Evolutionary conservation across 1,140 invertebrate genomes (phyloP).

Genomic region (Drosophila azteca): DNA sequence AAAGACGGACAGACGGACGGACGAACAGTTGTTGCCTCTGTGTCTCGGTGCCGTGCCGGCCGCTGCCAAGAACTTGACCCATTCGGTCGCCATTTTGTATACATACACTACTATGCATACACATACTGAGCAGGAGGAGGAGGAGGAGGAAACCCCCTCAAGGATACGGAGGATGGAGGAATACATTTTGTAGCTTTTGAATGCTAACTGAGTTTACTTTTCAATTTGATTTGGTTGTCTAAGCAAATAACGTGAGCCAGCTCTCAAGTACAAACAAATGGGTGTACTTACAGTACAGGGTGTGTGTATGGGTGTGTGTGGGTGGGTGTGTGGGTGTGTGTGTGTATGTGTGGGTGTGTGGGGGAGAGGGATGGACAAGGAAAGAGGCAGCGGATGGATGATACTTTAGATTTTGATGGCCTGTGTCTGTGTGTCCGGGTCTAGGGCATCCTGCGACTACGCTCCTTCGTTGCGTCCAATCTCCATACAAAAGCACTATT

Average conservation of each 20-base stretch:
- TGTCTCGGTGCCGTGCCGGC: conserved; percentile 1
- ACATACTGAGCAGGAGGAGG: background rate
- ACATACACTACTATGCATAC: conserved; percentile 5
- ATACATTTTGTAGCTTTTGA: conserved; percentile 73
- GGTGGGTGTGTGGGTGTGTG: background rate
- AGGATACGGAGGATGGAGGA: conserved; percentile 20
- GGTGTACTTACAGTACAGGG: conserved; percentile 39
- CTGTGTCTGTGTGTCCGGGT: conserved; percentile 30
- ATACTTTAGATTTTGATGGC: conserved; percentile 57
- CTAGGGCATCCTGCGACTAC: conserved; percentile 26
- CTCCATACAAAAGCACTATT: conserved; percentile 65
- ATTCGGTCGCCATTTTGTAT: conserved; percentile 28
- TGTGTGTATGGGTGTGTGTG: conserved; percentile 9
- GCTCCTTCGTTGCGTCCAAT: conserved; percentile 19
- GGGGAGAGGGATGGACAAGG: conserved; percentile 1
- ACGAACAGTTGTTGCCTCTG: too few relatives aligned
- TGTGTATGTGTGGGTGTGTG: conserved; percentile 7
- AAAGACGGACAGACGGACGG: too few relatives aligned
- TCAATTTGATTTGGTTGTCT: conserved; percentile 78
- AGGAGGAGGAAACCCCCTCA: background rate
- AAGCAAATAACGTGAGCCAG: conserved; percentile 69
- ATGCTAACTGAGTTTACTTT: conserved; percentile 73
- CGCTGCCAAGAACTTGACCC: conserved; percentile 24
- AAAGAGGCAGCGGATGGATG: conserved; percentile 9
- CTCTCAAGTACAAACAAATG: conserved; percentile 68